phyloP scores from a whole-genome alignment of 1,140 invertebrate species.

The Polypedilum pembai region DNA sequence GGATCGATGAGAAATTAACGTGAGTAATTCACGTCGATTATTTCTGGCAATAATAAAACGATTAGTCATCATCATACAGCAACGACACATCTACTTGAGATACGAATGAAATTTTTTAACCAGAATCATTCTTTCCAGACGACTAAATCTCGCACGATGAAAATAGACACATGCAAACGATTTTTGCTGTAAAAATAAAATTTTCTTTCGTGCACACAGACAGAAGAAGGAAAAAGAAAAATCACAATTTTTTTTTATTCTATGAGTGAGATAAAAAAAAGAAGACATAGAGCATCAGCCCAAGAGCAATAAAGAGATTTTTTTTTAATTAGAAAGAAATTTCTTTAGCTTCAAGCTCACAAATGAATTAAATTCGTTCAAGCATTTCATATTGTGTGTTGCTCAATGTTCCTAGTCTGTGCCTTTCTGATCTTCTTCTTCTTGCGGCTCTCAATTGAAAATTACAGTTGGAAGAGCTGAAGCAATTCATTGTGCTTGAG shows the following conservation, averaged over 20 bases:
- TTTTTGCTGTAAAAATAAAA: too few relatives aligned
- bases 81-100: too few relatives aligned
- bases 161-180: too few relatives aligned
- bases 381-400: not conserved
- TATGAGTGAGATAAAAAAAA: not conserved
- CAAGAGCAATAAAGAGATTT: not conserved
- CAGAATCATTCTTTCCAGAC: too few relatives aligned
- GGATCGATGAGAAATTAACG: too few relatives aligned
- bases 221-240: too few relatives aligned
- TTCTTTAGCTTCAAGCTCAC: slow-evolving; percentile 3
- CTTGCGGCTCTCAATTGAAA: not conserved
- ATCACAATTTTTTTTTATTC: not conserved
- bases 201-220: too few relatives aligned
- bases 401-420: not conserved
- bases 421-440: not conserved
- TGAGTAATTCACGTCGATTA: too few relatives aligned
- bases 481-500: slow-evolving; percentile 5
- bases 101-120: too few relatives aligned
- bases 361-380: slow-evolving; percentile 7
- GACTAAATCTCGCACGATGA: too few relatives aligned
- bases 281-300: not conserved
- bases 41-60: too few relatives aligned
- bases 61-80: too few relatives aligned
- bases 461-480: not conserved
- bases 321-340: slow-evolving; percentile 15